Evolutionary conservation across 2,888 invertebrate species (phyloP).

Genomic region (Microplitis manilae): DNA sequence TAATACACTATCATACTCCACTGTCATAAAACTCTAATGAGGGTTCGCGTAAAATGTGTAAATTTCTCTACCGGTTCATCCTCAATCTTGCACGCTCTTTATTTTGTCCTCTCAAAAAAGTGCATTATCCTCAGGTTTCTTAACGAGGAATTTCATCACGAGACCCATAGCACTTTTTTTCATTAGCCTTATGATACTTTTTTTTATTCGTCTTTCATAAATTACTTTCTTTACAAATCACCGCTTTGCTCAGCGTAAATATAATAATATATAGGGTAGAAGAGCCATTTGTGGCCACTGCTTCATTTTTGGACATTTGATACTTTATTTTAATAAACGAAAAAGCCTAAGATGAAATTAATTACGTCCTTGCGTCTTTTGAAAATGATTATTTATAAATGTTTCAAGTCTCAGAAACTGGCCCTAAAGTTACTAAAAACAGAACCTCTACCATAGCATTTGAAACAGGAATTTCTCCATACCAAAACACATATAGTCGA

Average conservation of each 20-base stretch:
- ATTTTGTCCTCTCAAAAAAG: conserved; percentile 22
- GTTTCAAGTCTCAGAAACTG: too few species aligned
- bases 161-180: conserved; percentile 35
- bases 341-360: too few species aligned
- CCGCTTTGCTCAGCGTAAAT: neutral
- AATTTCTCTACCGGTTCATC: conserved; percentile 37
- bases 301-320: too few species aligned
- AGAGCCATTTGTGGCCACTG: neutral
- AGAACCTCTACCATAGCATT: too few species aligned
- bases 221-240: neutral
- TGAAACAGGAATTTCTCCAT: too few species aligned
- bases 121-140: conserved; percentile 23
- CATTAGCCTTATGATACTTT: neutral
- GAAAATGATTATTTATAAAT: too few species aligned
- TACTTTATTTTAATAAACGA: too few species aligned
- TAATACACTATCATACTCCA: conserved; percentile 5
- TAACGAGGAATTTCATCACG: conserved; percentile 41
- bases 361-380: too few species aligned
- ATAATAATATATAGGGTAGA: neutral
- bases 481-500: neutral
- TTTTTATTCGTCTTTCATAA: conserved; percentile 17
- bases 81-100: conserved; percentile 36
- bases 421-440: too few species aligned
- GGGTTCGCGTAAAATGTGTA: conserved; percentile 47
- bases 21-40: conserved; percentile 52